These are phyloP conservation scores for Thunnus maccoyii DNA, from an alignment of 2,113 vertebrate genomes.

Conservation along the genomic window DNA sequence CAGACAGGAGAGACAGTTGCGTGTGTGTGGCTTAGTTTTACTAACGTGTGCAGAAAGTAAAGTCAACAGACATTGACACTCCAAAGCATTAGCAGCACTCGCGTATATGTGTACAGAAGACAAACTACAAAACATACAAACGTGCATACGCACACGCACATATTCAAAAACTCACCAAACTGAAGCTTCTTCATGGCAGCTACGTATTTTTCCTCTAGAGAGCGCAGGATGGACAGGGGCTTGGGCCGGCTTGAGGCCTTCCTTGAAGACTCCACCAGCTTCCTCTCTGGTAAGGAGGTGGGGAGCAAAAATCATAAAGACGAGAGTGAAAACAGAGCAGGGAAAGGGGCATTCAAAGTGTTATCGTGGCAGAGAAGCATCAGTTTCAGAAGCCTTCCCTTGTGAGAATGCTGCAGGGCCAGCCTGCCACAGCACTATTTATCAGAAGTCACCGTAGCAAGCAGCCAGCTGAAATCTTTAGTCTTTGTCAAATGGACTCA, in stretches of 20 bases:
- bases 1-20: background rate
- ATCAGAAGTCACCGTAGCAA: conserved; percentile 23
- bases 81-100: background rate
- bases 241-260: conserved; percentile 92
- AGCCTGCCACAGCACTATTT: background rate
- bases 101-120: background rate
- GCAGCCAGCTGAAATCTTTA: conserved; percentile 1
- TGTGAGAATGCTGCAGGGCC: background rate
- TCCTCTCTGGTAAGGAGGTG: conserved; percentile 88
- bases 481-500: background rate
- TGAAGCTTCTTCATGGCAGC: conserved; percentile 98
- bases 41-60: background rate
- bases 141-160: background rate
- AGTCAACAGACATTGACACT: background rate
- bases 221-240: conserved; percentile 92
- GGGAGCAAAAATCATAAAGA: background rate
- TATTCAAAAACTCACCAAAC: conserved; percentile 90
- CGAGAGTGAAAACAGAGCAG: background rate
- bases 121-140: no score
- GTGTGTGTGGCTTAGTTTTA: background rate
- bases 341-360: background rate
- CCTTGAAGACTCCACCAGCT: conserved; percentile 93
- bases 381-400: background rate
- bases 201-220: conserved; percentile 97
- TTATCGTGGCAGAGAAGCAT: background rate